Percentiles rank a stretch among this genome's conserved stretches.
Evolutionary conservation across 2,888 invertebrate genomes (phyloP).

Genomic region (Acanthosoma haemorrhoidale): DNA sequence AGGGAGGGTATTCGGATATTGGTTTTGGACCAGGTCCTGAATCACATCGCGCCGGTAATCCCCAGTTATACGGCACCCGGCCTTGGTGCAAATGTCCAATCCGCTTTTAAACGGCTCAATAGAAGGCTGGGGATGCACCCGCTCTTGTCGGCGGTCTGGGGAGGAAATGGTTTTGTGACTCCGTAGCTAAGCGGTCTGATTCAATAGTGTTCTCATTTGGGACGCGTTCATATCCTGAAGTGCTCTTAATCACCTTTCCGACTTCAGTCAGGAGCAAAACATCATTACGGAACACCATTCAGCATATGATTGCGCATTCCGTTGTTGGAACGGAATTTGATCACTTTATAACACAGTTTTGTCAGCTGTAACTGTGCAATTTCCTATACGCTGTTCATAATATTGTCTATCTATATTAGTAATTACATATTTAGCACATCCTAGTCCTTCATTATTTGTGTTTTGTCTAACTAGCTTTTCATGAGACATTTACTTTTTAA

Average conservation of each 20-base stretch:
- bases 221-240: not conserved
- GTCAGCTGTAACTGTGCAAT: no score
- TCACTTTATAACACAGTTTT: no score
- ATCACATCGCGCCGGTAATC: conserved; percentile 3
- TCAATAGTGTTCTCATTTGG: not conserved
- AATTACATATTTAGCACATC: no score
- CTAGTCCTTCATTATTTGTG: no score
- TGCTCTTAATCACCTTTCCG: not conserved
- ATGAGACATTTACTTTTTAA: no score
- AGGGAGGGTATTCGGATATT: not conserved
- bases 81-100: not conserved
- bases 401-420: no score
- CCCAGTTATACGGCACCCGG: not conserved
- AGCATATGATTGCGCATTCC: no score
- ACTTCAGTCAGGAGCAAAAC: not conserved
- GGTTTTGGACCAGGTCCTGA: conserved; percentile 1
- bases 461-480: no score
- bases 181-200: not conserved
- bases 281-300: no score
- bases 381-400: no score
- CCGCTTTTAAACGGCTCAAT: conserved; percentile 4
- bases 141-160: not conserved
- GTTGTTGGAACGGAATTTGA: no score
- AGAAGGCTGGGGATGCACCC: not conserved
- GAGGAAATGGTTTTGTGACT: no score